A percentile compares a stretch with the other conserved stretches of the same genome.
Evolutionary conservation across 1,140 invertebrate genomes (phyloP).

Genomic region (Notospermus geniculatus): DNA sequence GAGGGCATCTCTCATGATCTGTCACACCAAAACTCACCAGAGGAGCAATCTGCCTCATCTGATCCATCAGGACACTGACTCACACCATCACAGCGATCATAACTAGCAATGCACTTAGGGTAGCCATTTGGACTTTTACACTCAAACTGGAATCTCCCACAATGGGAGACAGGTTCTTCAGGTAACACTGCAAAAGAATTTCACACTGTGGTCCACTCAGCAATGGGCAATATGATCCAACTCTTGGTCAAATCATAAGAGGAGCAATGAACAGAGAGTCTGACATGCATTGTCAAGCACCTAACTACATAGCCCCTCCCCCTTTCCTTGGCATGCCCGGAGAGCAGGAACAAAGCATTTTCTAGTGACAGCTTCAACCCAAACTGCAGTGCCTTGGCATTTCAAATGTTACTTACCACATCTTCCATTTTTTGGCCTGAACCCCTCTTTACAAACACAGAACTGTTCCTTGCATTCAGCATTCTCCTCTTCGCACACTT

Average conservation of each 20-base stretch:
- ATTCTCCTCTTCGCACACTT: constrained; percentile 7
- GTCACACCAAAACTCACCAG: constrained; percentile 59
- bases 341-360: too few species aligned
- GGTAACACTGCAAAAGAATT: constrained; percentile 7
- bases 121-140: constrained; percentile 31
- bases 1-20: too few species aligned
- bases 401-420: constrained; percentile 16
- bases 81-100: constrained; percentile 93
- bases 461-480: constrained; percentile 14
- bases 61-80: constrained; percentile 82
- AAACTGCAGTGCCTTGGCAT: too few species aligned
- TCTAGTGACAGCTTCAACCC: too few species aligned
- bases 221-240: background rate
- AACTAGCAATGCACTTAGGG: constrained; percentile 87
- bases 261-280: background rate
- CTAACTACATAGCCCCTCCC: background rate
- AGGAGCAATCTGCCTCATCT: constrained; percentile 41
- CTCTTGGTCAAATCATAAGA: background rate
- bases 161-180: constrained; percentile 29
- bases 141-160: constrained; percentile 67
- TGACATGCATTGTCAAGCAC: background rate
- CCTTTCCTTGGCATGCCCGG: background rate
- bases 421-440: constrained; percentile 1
- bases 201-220: background rate
- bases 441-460: constrained; percentile 19